A percentile compares a stretch with the other conserved stretches of the same genome.
Conservation (phyloP, 2,888 invertebrate species). For the Apotomis capreana region DNA sequence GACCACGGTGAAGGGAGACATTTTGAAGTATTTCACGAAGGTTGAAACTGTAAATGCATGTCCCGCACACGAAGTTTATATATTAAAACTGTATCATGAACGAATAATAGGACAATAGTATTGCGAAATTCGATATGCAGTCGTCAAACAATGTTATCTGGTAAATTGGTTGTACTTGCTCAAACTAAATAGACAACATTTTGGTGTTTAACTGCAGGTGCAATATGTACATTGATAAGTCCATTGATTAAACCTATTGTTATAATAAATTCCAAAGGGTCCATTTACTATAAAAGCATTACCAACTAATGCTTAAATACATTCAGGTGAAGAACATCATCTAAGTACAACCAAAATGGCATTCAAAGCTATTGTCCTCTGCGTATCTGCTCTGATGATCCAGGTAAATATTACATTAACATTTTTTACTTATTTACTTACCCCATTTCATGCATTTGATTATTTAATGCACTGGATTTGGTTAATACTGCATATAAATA, state of each 20-base stretch:
- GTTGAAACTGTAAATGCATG: not conserved
- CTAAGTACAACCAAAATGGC: slow-evolving; percentile 8
- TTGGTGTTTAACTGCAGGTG: not conserved
- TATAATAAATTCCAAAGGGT: not conserved
- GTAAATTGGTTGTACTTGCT: too few relatives aligned
- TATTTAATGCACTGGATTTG: too few relatives aligned
- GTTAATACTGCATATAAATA: too few relatives aligned
- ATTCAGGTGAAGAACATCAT: not conserved
- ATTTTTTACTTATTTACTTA: too few relatives aligned
- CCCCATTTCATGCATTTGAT: too few relatives aligned
- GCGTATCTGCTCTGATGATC: slow-evolving; percentile 24
- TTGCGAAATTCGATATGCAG: not conserved
- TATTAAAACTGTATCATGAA: not conserved
- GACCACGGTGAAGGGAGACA: slow-evolving; percentile 15
- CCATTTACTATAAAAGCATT: not conserved
- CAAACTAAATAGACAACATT: not conserved
- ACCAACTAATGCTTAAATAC: not conserved
- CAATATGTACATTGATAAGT: not conserved
- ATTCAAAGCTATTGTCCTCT: slow-evolving; percentile 27
- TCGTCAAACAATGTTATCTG: not conserved
- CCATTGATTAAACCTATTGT: not conserved
- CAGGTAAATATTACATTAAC: not conserved
- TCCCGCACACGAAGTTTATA: not conserved
- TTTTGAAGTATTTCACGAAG: not conserved
- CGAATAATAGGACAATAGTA: not conserved